These are phyloP conservation scores for Octonoba sinensis DNA, from an alignment of 2,888 invertebrate genomes.

Conservation along the genomic window DNA sequence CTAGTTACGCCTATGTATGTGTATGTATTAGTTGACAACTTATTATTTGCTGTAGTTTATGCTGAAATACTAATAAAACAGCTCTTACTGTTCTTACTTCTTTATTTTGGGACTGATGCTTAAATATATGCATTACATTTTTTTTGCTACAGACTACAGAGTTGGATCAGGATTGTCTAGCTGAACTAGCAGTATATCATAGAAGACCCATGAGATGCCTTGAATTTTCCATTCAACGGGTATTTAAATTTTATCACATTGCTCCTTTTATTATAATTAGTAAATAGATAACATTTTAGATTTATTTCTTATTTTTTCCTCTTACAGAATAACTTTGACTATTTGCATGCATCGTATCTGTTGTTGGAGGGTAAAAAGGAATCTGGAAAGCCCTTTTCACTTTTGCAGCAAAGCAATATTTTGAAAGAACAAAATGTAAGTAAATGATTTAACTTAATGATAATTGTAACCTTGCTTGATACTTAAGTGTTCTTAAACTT, in stretches of 20 bases:
- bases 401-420: slow-evolving; percentile 10
- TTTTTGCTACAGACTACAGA: slow-evolving; percentile 22
- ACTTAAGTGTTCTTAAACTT: neutral
- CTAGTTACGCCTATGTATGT: no score
- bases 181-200: slow-evolving; percentile 75
- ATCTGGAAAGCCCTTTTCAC: slow-evolving; percentile 67
- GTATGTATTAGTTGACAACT: no score
- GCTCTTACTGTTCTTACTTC: no score
- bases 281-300: neutral
- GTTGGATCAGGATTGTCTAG: slow-evolving; percentile 76
- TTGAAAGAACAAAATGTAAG: slow-evolving; percentile 51
- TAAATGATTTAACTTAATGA: neutral
- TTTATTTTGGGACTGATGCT: no score
- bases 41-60: no score
- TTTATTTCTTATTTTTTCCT: slow-evolving; percentile 57
- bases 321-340: slow-evolving; percentile 76
- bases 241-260: slow-evolving; percentile 31
- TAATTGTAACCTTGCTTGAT: neutral
- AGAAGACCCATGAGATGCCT: slow-evolving; percentile 71
- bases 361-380: slow-evolving; percentile 78
- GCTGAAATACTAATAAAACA: no score
- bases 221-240: slow-evolving; percentile 68
- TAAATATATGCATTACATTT: no score
- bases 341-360: slow-evolving; percentile 82
- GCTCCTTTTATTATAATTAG: neutral